Evolutionary conservation across 2,113 vertebrate genomes (phyloP).

Genomic region (Gymnarchus niloticus): DNA sequence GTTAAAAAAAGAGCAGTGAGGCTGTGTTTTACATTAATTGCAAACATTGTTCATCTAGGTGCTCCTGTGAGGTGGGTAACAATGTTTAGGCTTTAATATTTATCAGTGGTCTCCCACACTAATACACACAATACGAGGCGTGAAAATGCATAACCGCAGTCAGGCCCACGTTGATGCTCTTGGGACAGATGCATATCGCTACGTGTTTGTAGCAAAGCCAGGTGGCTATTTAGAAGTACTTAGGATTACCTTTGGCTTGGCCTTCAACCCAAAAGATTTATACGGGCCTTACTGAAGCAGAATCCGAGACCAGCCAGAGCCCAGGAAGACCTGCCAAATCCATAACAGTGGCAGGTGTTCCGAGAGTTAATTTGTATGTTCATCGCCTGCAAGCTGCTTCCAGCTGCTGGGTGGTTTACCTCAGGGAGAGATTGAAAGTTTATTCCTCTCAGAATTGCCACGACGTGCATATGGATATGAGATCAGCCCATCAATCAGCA

Average conservation of each 20-base stretch:
- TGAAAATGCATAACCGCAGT: neutral
- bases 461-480: neutral
- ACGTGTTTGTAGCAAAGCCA: neutral
- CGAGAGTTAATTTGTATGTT: constrained; percentile 19
- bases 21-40: neutral
- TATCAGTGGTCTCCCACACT: neutral
- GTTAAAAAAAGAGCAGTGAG: neutral
- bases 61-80: neutral
- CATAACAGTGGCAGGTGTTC: constrained; percentile 13
- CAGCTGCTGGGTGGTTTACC: constrained; percentile 12
- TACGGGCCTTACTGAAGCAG: neutral
- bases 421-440: constrained; percentile 8
- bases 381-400: constrained; percentile 14
- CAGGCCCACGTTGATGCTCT: neutral
- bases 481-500: neutral
- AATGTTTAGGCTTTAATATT: neutral
- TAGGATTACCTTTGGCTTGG: constrained; percentile 20
- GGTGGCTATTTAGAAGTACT: constrained; percentile 12
- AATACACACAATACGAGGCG: neutral
- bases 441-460: constrained; percentile 16
- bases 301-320: constrained; percentile 6
- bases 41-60: neutral
- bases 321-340: neutral
- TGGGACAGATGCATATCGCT: neutral
- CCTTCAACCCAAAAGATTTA: constrained; percentile 19